Evolutionary conservation across 1,140 invertebrate species (phyloP).

Genomic region (Drosophila repleta): DNA sequence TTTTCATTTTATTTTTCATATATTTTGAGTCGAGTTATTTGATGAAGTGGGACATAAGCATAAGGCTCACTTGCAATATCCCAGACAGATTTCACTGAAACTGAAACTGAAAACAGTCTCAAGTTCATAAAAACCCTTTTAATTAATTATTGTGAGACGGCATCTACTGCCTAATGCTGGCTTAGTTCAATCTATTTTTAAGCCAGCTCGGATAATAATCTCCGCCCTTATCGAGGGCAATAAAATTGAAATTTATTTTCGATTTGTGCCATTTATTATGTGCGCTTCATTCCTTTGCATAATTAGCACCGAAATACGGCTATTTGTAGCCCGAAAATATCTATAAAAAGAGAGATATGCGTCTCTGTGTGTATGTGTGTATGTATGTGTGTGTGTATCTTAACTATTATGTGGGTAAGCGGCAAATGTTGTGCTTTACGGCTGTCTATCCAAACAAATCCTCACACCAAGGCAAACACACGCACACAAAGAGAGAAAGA

Average conservation of each 20-base stretch:
- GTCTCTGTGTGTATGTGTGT: background rate
- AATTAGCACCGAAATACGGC: slow-evolving; percentile 1
- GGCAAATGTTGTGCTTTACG: slow-evolving; percentile 11
- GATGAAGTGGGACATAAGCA: too few species aligned
- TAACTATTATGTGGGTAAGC: slow-evolving; percentile 5
- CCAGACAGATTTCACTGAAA: too few species aligned
- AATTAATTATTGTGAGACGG: too few species aligned
- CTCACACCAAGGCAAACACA: slow-evolving; percentile 4
- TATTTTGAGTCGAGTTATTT: background rate
- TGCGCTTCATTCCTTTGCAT: background rate
- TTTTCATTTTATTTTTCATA: too few species aligned
- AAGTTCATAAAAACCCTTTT: background rate
- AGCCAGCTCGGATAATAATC: slow-evolving; percentile 13
- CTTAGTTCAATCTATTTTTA: background rate
- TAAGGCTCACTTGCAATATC: too few species aligned
- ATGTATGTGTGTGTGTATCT: background rate
- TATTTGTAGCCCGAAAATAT: background rate
- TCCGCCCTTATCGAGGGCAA: slow-evolving; percentile 5
- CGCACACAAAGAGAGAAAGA: slow-evolving; percentile 8
- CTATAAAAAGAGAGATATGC: background rate
- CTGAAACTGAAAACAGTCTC: background rate
- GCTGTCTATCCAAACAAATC: slow-evolving; percentile 2
- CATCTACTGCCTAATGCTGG: background rate
- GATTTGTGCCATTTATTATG: background rate
- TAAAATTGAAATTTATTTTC: slow-evolving; percentile 11